Base-by-base conservation (phyloP, 2,888 invertebrate genomes). In the Steinernema carpocapsae region DNA sequence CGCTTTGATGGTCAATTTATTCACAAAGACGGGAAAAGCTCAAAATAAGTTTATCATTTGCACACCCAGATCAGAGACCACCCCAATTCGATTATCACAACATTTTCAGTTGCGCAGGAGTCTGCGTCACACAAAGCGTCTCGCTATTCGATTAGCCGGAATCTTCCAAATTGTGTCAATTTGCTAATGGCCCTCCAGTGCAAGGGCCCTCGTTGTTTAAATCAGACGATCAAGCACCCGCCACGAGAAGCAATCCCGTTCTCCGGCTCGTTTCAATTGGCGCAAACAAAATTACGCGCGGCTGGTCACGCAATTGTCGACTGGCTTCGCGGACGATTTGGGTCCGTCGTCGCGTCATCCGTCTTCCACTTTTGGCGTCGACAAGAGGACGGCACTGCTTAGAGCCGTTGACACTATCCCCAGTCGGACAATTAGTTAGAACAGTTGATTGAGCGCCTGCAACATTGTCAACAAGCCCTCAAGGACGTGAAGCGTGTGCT, bases 251-350 rank as follows among this genome's bases (percentile, higher is more conserved):
- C 37, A 64, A 64, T 64, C 32, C 64, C 64, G 37, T 17, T 32
- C 52, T 64, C 17, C 17, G 64, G 64, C 12, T 12, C 64, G 64
- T 32, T 64, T 64, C 64, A 64, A 64, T 64, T 32, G 64, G 32
- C 17, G 64, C 64, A 26, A 64, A 64, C 64, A 64, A 64, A 64
- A 64, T 64, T 64, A 64, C 64, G 64, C 64, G 64, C 64, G 29
- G 64, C 64, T 64, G 64, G 64, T 64, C 64, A 64, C 64, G 64
- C 64, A 64, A 64, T 64, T 64, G 64, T 64, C 64, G 29, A 14
- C 48, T 48, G 48, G 48, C 48, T 17, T 19, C 48, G 19, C 48
- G 48, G 48, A 48, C 32, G 17, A 64, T 64, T 29, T 64, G 64
- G 26, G 12, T 19, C 32, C 37, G 29, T 29, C 32, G 14, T 29